Percentiles rank a stretch among this genome's conserved stretches.
Conservation (phyloP, 2,113 vertebrate species). For the Falco punctatus region DNA sequence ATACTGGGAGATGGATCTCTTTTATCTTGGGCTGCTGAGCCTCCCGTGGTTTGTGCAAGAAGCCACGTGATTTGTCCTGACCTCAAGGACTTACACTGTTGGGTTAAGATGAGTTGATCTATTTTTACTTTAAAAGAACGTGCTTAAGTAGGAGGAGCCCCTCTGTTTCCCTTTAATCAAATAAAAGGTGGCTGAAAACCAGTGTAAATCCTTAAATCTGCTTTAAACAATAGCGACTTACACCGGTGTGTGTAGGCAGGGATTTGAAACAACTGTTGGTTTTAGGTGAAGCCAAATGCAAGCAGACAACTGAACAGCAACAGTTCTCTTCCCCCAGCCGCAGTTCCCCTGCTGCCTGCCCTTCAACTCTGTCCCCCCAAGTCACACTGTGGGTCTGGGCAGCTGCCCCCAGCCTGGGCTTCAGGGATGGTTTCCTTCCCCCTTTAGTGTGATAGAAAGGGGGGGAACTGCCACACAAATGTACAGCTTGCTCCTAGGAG, state of each 20-base stretch:
- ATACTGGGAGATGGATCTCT: background rate
- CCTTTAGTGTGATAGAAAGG: background rate
- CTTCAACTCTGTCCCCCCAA: background rate
- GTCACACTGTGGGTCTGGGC: rapidly evolving
- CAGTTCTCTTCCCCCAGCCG: background rate
- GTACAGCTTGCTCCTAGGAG: background rate
- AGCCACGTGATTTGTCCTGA: constrained; percentile 8
- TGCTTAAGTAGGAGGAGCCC: background rate
- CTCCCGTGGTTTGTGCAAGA: background rate
- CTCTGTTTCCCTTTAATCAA: constrained; percentile 31
- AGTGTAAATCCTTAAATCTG: constrained; percentile 58
- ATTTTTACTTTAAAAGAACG: constrained; percentile 35
- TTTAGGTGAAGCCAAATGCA: constrained; percentile 35
- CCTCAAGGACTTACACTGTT: background rate
- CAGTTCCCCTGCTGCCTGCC: background rate
- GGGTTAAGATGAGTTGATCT: constrained; percentile 40
- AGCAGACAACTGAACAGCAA: background rate
- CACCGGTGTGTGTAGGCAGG: constrained; percentile 40
- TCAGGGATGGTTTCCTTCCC: background rate
- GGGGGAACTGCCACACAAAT: background rate
- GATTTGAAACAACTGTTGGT: constrained; percentile 46
- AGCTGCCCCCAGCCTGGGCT: background rate
- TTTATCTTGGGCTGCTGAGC: background rate
- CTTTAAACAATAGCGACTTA: constrained; percentile 61
- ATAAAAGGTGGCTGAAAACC: constrained; percentile 53